These are phyloP conservation scores for Nanorana parkeri DNA, from an alignment of 2,113 vertebrate species.

Conservation along the genomic window DNA sequence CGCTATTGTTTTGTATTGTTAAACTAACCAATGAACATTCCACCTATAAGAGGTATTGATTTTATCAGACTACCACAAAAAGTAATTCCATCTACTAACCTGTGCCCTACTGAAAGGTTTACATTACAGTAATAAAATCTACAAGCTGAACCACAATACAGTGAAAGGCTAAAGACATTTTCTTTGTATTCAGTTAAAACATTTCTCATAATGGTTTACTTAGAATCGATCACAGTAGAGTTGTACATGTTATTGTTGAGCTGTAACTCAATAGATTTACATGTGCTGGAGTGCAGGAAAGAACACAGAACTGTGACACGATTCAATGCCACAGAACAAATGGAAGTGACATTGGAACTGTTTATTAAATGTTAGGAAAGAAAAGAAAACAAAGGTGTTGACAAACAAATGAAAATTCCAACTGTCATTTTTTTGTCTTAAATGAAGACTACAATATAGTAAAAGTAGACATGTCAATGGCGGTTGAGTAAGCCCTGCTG, in stretches of 20 bases:
- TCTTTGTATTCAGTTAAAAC: constrained; percentile 28
- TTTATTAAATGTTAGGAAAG: too few species aligned
- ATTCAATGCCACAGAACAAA: not conserved
- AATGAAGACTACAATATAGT: too few species aligned
- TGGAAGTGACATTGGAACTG: too few species aligned
- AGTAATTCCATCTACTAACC: not conserved
- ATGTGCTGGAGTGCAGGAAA: not conserved
- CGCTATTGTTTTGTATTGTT: not conserved
- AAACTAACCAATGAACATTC: not conserved
- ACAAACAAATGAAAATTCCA: not conserved
- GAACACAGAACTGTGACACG: not conserved
- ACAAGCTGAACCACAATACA: constrained; percentile 2
- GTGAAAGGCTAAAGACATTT: constrained; percentile 3
- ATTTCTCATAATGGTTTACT: not conserved
- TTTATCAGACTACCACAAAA: not conserved
- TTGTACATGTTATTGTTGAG: constrained; percentile 30
- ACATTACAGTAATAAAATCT: constrained; percentile 29
- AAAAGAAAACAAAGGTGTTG: too few species aligned
- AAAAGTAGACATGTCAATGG: too few species aligned
- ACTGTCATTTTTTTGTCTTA: not conserved
- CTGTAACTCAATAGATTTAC: not conserved
- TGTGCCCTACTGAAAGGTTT: not conserved
- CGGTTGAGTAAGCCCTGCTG: too few species aligned
- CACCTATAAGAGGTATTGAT: not conserved
- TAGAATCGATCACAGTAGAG: constrained; percentile 2